Base-by-base conservation (phyloP, 2,797 vertebrate species). In the Hyperoplus immaculatus region DNA sequence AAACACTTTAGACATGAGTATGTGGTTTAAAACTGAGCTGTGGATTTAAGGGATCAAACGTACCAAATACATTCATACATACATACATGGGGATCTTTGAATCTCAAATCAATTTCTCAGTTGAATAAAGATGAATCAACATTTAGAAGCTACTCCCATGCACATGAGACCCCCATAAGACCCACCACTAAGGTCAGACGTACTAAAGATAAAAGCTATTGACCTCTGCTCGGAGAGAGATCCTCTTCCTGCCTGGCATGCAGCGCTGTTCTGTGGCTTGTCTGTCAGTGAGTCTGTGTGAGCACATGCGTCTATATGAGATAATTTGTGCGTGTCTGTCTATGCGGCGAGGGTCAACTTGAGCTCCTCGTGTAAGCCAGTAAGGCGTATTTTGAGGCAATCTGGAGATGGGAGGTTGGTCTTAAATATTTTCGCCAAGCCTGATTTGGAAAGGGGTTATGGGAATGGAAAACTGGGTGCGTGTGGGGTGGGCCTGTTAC, bases 201-300 rank as follows among this genome's bases (percentile, higher is more conserved):
- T 15, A 87, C 82, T 80, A 71, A 76, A 89, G 90, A 91, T 90
- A 90, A 92, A 85, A 88, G 72, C 60, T 69, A 58, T 21, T 90
- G 87, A 91, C 91, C 85, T 83, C 78, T 71, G 80, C 76, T 77
- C 49, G 60, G 61, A 39, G 69, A 81, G 71, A 86, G 60, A 83
- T 86, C 85, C 73, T 75, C 82, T 76, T 89, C 70, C 81, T 81
- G 78, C 72, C 75, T 72, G 69, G 73, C 81, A 75, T 85, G 79
- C 81, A 65, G 5, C 55, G 43, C 63, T 85, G 74, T 62, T 86
- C 91, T 89, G 92, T 57, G 70, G 69, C 79, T 63, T 69, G 87
- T 92, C 91, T 92, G 86, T 92, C 90, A 92, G 78, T 80, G 60
- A 66, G n/a, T 54, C 61, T 77, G 74, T 62, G 59, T 54, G 75